A percentile compares a stretch with the other conserved stretches of the same genome.
Conservation (phyloP, 2,888 invertebrate genomes). For the Acleris emargana region DNA sequence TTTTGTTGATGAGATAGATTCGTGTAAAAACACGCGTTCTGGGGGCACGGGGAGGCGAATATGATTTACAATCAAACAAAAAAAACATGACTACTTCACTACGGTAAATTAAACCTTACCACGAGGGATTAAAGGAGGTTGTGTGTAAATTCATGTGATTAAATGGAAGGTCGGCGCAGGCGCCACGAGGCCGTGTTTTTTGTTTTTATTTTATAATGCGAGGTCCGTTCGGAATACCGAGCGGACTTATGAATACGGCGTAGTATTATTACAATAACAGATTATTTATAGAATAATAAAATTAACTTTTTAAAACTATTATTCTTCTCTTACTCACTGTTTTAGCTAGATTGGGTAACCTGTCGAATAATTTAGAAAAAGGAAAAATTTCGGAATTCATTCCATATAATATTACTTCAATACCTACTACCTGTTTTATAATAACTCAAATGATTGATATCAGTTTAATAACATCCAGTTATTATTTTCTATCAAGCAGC, state of each 20-base stretch:
- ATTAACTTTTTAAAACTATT: no score
- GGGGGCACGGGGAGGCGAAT: slow-evolving; percentile 66
- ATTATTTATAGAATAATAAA: slow-evolving; percentile 28
- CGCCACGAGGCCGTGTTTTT: slow-evolving; percentile 76
- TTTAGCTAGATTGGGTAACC: no score
- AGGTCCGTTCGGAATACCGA: slow-evolving; percentile 70
- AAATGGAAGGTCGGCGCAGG: slow-evolving; percentile 57
- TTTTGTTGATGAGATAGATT: slow-evolving; percentile 66
- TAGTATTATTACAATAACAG: slow-evolving; percentile 45
- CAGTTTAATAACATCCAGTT: no score
- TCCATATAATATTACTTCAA: no score
- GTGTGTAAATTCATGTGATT: slow-evolving; percentile 20
- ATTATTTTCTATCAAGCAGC: no score
- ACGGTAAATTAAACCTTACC: slow-evolving; percentile 47
- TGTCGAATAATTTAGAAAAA: no score
- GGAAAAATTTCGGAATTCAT: no score
- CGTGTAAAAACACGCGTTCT: slow-evolving; percentile 76
- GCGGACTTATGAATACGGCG: slow-evolving; percentile 47
- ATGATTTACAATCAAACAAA: slow-evolving; percentile 70
- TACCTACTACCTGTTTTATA: no score
- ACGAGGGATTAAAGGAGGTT: slow-evolving; percentile 41
- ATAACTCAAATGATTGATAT: no score
- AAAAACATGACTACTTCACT: slow-evolving; percentile 35
- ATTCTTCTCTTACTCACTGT: no score
- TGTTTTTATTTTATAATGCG: slow-evolving; percentile 75